A percentile compares a stretch with the other conserved stretches of the same genome.
Conservation (phyloP, 2,888 invertebrate species). For the Epistrophella euchroma region DNA sequence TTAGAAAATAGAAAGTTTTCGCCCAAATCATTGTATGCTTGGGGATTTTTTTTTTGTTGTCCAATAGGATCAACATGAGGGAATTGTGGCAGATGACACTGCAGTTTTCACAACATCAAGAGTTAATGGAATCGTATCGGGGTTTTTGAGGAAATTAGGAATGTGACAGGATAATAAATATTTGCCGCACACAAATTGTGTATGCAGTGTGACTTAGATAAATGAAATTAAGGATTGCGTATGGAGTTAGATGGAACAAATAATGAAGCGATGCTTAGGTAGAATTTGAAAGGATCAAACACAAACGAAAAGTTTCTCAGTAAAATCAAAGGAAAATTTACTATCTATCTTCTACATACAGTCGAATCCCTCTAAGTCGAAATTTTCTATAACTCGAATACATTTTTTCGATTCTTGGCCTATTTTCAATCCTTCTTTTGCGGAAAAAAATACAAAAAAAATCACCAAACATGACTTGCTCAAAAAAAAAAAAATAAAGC, state of each 20-base stretch:
- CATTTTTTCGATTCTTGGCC: too few relatives aligned
- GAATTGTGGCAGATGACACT: constrained; percentile 68
- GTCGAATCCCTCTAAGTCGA: too few relatives aligned
- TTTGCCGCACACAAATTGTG: constrained; percentile 49
- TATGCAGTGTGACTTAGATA: constrained; percentile 44
- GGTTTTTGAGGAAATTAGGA: constrained; percentile 58
- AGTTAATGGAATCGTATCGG: constrained; percentile 67
- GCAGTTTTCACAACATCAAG: constrained; percentile 70
- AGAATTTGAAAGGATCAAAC: too few relatives aligned
- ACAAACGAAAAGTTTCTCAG: too few relatives aligned
- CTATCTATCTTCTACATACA: too few relatives aligned
- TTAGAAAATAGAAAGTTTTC: constrained; percentile 14
- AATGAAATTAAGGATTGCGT: constrained; percentile 21
- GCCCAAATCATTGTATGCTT: constrained; percentile 35
- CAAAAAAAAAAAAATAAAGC: too few relatives aligned
- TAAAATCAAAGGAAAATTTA: too few relatives aligned
- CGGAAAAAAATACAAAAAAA: too few relatives aligned
- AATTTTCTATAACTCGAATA: too few relatives aligned
- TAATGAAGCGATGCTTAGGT: not conserved
- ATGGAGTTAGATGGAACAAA: not conserved
- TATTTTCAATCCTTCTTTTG: too few relatives aligned
- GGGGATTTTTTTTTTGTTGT: not conserved
- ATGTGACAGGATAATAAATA: constrained; percentile 70
- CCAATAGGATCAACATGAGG: constrained; percentile 13
- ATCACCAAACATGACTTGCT: too few relatives aligned